phyloP scores from a whole-genome alignment of 2,888 invertebrate species.

The Drosophila ezoana region DNA sequence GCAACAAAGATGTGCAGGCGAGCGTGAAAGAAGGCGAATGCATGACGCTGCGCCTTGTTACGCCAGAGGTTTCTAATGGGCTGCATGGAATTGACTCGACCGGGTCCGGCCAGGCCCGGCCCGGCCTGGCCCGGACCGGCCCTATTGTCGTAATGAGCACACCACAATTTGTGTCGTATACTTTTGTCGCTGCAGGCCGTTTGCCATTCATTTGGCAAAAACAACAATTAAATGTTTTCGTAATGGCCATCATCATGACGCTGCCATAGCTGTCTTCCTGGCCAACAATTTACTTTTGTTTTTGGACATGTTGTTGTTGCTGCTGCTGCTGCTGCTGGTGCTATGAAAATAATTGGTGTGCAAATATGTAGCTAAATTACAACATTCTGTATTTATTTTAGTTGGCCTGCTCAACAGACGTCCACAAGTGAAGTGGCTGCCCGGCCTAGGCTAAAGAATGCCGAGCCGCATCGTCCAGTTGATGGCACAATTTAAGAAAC shows the following conservation, averaged over 20 bases:
- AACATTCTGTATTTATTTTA: constrained; percentile 74
- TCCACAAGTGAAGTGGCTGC: constrained; percentile 11
- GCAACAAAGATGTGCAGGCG: constrained; percentile 66
- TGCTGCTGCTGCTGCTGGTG: constrained; percentile 32
- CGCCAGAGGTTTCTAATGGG: constrained; percentile 53
- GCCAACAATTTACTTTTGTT: constrained; percentile 72
- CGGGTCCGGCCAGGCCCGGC: constrained; percentile 10
- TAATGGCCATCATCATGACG: constrained; percentile 73
- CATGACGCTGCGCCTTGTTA: constrained; percentile 37
- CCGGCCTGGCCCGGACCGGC: constrained; percentile 1
- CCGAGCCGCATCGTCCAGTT: constrained; percentile 11
- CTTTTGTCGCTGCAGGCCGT: constrained; percentile 66
- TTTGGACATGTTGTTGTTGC: constrained; percentile 44
- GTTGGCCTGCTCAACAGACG: constrained; percentile 49
- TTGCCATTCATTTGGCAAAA: constrained; percentile 78
- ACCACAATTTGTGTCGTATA: constrained; percentile 77
- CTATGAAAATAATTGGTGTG: constrained; percentile 74
- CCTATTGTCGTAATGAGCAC: constrained; percentile 76
- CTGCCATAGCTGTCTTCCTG: constrained; percentile 55
- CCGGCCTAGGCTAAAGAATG: constrained; percentile 36
- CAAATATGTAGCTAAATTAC: constrained; percentile 74
- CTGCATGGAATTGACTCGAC: constrained; percentile 37
- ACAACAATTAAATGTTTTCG: constrained; percentile 80
- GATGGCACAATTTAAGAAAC: constrained; percentile 26
- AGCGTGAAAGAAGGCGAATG: constrained; percentile 70